Percentiles rank a stretch among this genome's conserved stretches.
Evolutionary conservation across 2,888 invertebrate genomes (phyloP).

Genomic region (Clostera curtula): DNA sequence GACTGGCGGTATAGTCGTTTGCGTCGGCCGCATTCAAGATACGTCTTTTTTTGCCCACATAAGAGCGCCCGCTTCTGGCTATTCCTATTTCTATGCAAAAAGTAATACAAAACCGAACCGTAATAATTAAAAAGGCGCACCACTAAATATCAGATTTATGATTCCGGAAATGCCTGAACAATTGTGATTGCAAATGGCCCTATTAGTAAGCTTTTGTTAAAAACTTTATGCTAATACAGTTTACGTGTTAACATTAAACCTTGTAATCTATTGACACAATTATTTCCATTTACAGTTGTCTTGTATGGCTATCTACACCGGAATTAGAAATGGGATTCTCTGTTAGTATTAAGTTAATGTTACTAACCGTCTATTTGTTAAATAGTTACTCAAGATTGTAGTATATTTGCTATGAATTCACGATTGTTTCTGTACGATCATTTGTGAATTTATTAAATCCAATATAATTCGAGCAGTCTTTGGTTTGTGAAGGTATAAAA

Average conservation of each 20-base stretch:
- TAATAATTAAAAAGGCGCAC: slow-evolving; percentile 26
- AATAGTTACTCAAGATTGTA: neutral
- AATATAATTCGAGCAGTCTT: slow-evolving; percentile 20
- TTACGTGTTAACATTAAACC: slow-evolving; percentile 19
- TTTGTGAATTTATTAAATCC: slow-evolving; percentile 5
- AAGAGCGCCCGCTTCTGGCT: slow-evolving; percentile 24
- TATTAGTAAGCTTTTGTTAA: slow-evolving; percentile 17
- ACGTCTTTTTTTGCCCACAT: slow-evolving; percentile 19
- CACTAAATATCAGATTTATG: slow-evolving; percentile 24
- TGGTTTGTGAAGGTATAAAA: slow-evolving; percentile 32
- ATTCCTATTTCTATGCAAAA: slow-evolving; percentile 45
- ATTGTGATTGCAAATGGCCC: slow-evolving; percentile 27
- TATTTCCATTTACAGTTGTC: slow-evolving; percentile 14
- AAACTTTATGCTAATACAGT: slow-evolving; percentile 21
- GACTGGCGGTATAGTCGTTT: slow-evolving; percentile 14
- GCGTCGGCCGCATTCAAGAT: slow-evolving; percentile 30
- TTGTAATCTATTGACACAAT: slow-evolving; percentile 21
- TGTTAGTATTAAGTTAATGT: no score
- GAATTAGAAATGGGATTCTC: slow-evolving; percentile 28
- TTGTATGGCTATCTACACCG: slow-evolving; percentile 38
- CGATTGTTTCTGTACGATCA: neutral
- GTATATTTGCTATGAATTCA: slow-evolving; percentile 5
- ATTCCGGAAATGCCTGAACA: slow-evolving; percentile 42
- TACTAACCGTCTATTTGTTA: no score
- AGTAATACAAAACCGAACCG: slow-evolving; percentile 32